Evolutionary conservation across 1,140 invertebrate genomes (phyloP), one percentile per base, ranked within the genome.

Genomic region (Drosophila suzukii): DNA sequence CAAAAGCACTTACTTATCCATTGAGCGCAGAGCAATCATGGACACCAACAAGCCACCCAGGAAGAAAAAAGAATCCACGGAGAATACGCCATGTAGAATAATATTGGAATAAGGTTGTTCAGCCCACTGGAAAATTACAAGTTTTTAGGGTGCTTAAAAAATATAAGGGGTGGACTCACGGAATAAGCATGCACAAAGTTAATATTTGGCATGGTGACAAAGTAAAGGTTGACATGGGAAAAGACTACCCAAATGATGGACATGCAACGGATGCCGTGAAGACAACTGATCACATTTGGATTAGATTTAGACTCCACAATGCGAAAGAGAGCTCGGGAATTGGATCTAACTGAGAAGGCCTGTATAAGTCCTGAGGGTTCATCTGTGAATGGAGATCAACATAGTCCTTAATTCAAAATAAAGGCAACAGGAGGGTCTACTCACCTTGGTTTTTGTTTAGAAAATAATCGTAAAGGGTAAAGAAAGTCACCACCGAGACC

Each of bases 61-160:
- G 44, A 95, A 93, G 32, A 96, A 92, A 90, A 96, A 96, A 8
- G 94, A 95, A 74, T 96, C 95, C 6, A 96, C 95, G 4, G 95
- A 88, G 4, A 96, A 91, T 0, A 94, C 93, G 4, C 93, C 94
- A 74, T 93, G 93, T 3, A 94, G 54, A 2, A 93, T 67, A 27
- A 95, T 93, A 68, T 94, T 94, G 4, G 93, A 93, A 70, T 10
- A 95, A 92, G 27, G 93, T 74, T 39, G 93, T 75, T 20, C 85
- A 71, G 10, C 70, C 93, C 38, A 92, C 78, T 77, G 10, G 11
- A 55, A 70, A 32, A 34, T 8, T 24, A 3, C 15, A 10, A 11
- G 1, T 6, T 11, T 3, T 32, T 34, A 15, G 11, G 8, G 3
- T 4, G 2, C 12, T 10, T 13, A 24, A 43, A 12, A 17, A 30